Base-by-base conservation (phyloP, 2,797 vertebrate species). In the Taenioides sp. region DNA sequence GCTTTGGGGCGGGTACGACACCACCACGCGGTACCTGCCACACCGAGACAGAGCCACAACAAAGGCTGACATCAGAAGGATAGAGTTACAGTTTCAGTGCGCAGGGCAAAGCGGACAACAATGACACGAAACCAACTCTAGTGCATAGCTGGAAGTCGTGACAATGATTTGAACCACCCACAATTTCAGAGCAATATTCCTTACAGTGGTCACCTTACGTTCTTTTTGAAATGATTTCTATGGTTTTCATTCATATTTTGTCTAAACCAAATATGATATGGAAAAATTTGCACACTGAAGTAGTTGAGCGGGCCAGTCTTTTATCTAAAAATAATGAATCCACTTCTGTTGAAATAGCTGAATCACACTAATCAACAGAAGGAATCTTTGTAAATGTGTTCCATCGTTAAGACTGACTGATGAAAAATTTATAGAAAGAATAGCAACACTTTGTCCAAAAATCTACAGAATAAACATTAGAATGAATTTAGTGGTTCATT, bases 1-100 rank as follows among this genome's bases (percentile, higher is more conserved):
- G 0, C 98, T 99, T 92, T 99, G 98, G 18, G 98, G 97, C 78
- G 98, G 98, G 80, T 99, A 99, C 9, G 98, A 98, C 31, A 99
- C 98, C 91, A 98, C 95, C 87, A 98, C 98, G 58, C 97, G 93
- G 92, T 97, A 98, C 93, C 98, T 99, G 91, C 61, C 61, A 47
- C 14, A 17, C 31, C 17, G 69, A 69, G 80, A 63, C 58, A 74
- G 55, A 77, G 70, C 11, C n/a, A 37, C 50, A 73, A 81, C 80
- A 80, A 52, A 67, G 65, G 64, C 66, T 12, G 43, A 71, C 31
- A 62, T 57, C 37, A 61, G 72, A 14, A 4, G 67, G 72, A 17
- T 69, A 31, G 16, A 1, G 61, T 71, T 70, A 67, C 68, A 72
- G 69, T 63, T 63, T 65, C 57, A 75, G 20, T 71, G 54, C 47